Evolutionary conservation across 2,113 vertebrate genomes (phyloP), one percentile per base, ranked within the genome.

Genomic region (Amblyornis subalaris): DNA sequence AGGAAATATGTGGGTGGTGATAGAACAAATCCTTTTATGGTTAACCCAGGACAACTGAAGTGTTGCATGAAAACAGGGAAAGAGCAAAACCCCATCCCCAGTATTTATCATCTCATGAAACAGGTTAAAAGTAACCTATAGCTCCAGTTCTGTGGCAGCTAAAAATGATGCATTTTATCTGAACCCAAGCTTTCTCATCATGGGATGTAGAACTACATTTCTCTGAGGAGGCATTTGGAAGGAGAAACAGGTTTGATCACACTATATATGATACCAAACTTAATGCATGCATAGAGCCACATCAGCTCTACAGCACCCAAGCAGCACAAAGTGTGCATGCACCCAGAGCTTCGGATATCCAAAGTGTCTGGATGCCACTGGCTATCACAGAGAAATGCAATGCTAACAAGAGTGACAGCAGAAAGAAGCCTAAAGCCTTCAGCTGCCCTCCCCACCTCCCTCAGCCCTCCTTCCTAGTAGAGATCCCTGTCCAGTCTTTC

Each of bases 251-350:
- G 18, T 76, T 82, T 72, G 45, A 42, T 54, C 35, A 50, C 50
- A 50, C 0, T 1, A 45, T 29, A 14, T 35, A 31, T 61, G 50
- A 72, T 21, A 66, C 35, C 0, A 0, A 69, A 36, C 40, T 58
- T 20, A 51, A 48, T 10, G 40, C 23, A 44, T 42, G 28, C 17
- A n/a, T 7, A 36, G 9, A 67, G 38, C 28, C 66, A 40, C 44
- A 65, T 61, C 66, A 82, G 18, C 38, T 89, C 26, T 40, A 26
- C 2, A 67, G 69, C 72, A 77, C 22, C 45, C 47, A 38, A 51
- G 54, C 50, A 73, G 25, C 67, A 69, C 40, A 48, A 61, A 44
- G 17, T 9, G 35, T 19, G 6, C 7, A 5, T 17, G 25, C 20
- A 40, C 9, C 1, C 12, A 14, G 1, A 65, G 45, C 25, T 72